A percentile compares a stretch with the other conserved stretches of the same genome.
phyloP scores from a whole-genome alignment of 2,888 invertebrate genomes.

The Diarsia dahlii region DNA sequence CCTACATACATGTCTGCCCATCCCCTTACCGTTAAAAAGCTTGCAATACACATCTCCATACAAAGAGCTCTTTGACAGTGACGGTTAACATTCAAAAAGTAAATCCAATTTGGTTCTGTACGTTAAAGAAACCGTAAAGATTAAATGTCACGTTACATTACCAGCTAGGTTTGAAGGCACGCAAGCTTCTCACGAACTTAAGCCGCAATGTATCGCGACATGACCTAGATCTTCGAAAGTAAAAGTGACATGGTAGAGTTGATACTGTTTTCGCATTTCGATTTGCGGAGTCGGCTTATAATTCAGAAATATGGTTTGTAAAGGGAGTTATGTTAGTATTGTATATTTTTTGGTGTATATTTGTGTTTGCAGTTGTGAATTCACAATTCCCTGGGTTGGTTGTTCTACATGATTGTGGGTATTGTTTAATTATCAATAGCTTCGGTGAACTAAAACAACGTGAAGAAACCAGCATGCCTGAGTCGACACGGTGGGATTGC shows the following conservation, averaged over 20 bases:
- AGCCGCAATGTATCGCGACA: slow-evolving; percentile 48
- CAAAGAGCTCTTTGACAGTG: slow-evolving; percentile 23
- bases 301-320: slow-evolving; percentile 25
- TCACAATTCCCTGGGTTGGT: not conserved
- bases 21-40: slow-evolving; percentile 9
- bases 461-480: too few relatives aligned
- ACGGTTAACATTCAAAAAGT: slow-evolving; percentile 45
- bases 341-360: not conserved
- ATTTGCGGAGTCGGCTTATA: slow-evolving; percentile 40
- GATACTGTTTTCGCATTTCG: slow-evolving; percentile 27
- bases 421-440: too few relatives aligned
- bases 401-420: not conserved
- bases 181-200: slow-evolving; percentile 42
- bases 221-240: slow-evolving; percentile 36
- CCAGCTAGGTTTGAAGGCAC: slow-evolving; percentile 34
- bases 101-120: slow-evolving; percentile 55
- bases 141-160: slow-evolving; percentile 60
- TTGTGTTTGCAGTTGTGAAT: not conserved
- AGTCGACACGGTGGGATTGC: too few relatives aligned
- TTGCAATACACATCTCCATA: slow-evolving; percentile 44
- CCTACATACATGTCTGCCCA: not conserved
- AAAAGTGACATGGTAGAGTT: slow-evolving; percentile 30
- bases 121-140: slow-evolving; percentile 35
- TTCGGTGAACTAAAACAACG: too few relatives aligned
- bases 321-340: not conserved